Evolutionary conservation across 2,888 invertebrate species (phyloP).

Genomic region (Tipula unca): DNA sequence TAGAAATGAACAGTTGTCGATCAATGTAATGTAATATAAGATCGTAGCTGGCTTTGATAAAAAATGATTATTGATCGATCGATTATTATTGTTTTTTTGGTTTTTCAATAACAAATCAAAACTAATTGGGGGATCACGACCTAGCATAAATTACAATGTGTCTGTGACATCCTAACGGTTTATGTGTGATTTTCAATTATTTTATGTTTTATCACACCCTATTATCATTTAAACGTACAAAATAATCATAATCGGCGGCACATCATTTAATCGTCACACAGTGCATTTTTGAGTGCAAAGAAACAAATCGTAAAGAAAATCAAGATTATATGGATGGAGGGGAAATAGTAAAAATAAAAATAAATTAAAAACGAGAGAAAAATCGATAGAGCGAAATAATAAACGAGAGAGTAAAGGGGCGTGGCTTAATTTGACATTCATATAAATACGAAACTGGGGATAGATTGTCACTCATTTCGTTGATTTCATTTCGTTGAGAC

Average conservation of each 20-base stretch:
- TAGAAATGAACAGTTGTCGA: not conserved
- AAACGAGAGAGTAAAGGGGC: not conserved
- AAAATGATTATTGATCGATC: not conserved
- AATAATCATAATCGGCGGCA: not conserved
- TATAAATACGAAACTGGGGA: conserved; percentile 10
- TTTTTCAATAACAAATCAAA: not conserved
- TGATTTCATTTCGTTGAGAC: not conserved
- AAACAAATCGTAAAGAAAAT: not conserved
- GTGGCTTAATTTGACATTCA: not conserved
- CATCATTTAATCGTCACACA: not conserved
- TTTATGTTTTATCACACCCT: not conserved
- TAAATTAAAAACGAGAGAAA: not conserved
- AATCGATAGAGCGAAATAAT: not conserved
- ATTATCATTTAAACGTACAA: not conserved
- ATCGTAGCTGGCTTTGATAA: not conserved
- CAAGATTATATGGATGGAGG: not conserved
- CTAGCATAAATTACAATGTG: not conserved
- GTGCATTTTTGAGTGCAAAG: not conserved
- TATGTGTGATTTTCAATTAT: not conserved
- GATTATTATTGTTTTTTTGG: not conserved
- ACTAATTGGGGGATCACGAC: not conserved
- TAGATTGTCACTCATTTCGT: not conserved
- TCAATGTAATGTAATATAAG: too few species aligned
- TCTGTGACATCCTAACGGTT: not conserved
- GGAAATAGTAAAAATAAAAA: too few species aligned